Evolutionary conservation across 2,797 vertebrate species (phyloP), one percentile per base, ranked within the genome.

Genomic region (Parotocinclus haroldoi): DNA sequence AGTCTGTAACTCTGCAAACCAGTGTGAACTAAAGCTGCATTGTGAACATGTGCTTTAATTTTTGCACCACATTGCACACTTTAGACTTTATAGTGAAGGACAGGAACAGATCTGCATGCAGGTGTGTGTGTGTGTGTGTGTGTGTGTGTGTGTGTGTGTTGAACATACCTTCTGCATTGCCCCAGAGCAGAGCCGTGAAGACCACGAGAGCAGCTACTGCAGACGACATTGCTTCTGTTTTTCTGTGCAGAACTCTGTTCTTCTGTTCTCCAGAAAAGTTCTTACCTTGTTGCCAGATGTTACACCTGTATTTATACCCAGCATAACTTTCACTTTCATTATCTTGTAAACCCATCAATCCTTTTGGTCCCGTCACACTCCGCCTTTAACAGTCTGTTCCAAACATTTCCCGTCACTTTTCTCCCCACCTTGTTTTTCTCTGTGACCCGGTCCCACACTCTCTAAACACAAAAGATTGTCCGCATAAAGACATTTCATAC

Each of bases 121-220:
- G 27, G 27, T 27, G 27, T 27, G 27, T 27, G 27, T 27, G 27
- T 27, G 27, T 27, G 27, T 27, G 27, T 27, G 27, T 27, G 27
- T 52, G n/a, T 19, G 19, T 9, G 40, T 12, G 45, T 17, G 37
- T 45, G 4, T 53, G 27, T 38, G 40, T 16, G 38, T 36, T 38
- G 13, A 40, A 52, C 70, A 66, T 74, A 77, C 76, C 76, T 27
- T 74, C 61, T 16, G 50, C 53, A 44, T 50, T 72, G 49, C 54
- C 9, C 58, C 66, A 72, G 58, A 77, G 7, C 14, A 69, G 54
- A 16, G 66, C 62, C 12, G 49, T 7, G 3, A 72, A 46, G 62
- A 69, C n/a, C 42, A 74, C 39, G 12, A 77, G 51, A 46, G 55
- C 52, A 37, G 50, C 5, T 16, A 58, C 13, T 63, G 75, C 3